Evolutionary conservation across 2,797 vertebrate species (phyloP).

Genomic region (Coranthus polyacanthus): DNA sequence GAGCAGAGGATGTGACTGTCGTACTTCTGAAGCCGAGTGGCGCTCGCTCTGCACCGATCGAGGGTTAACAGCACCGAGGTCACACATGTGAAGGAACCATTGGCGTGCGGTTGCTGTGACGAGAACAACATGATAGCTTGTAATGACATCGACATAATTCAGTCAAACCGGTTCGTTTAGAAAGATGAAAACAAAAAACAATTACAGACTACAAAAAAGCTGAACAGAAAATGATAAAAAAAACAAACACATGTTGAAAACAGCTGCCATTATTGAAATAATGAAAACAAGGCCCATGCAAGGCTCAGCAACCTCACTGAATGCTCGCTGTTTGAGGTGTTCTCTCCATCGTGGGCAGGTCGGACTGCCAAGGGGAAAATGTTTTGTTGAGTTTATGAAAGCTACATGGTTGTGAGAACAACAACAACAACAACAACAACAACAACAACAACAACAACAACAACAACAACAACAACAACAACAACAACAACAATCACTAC

Average conservation of each 20-base stretch:
- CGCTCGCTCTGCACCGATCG: conserved; percentile 29
- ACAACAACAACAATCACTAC: conserved; percentile 59
- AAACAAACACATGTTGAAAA: conserved; percentile 68
- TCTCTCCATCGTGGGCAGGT: conserved; percentile 59
- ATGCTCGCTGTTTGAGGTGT: conserved; percentile 47
- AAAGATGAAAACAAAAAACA: conserved; percentile 64
- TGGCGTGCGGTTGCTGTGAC: conserved; percentile 65
- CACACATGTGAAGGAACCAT: conserved; percentile 61
- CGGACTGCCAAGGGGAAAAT: conserved; percentile 35
- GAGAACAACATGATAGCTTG: conserved; percentile 67
- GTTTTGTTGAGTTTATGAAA: conserved; percentile 52
- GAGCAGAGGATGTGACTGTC: conserved; percentile 17
- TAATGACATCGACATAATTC: conserved; percentile 77
- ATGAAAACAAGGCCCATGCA: conserved; percentile 79
- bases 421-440: conserved; percentile 74
- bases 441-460: conserved; percentile 10
- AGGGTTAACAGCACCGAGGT: conserved; percentile 54
- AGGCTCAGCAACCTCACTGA: conserved; percentile 71
- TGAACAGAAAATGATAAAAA: conserved; percentile 10
- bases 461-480: conserved; percentile 13
- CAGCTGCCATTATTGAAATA: conserved; percentile 88
- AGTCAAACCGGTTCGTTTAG: conserved; percentile 81
- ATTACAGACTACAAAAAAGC: conserved; percentile 59
- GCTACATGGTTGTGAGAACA: conserved; percentile 64
- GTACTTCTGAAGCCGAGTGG: conserved; percentile 41